Conservation (phyloP, 2,888 invertebrate genomes). For the Rotaria socialis region DNA sequence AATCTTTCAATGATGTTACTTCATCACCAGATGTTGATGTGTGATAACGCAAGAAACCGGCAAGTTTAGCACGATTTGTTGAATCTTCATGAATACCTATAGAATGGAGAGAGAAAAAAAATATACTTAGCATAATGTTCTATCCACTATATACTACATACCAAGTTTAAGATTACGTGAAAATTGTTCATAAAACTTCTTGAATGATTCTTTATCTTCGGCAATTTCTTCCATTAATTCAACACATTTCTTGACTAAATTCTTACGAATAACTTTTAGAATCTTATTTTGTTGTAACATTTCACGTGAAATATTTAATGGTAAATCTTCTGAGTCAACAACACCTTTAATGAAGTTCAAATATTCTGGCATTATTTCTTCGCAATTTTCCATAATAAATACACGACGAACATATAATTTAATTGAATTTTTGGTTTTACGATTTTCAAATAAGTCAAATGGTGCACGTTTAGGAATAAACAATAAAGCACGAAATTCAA, state of each 20-base stretch:
- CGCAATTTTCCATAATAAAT: slow-evolving; percentile 99
- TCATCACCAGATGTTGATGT: slow-evolving; percentile 93
- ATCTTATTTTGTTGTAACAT: slow-evolving; percentile 99
- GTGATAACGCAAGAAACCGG: slow-evolving; percentile 80
- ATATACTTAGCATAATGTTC: no score
- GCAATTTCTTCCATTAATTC: slow-evolving; percentile 91
- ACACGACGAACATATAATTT: slow-evolving; percentile 93
- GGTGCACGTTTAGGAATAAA: slow-evolving; percentile 88
- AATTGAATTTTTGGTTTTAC: slow-evolving; percentile 95
- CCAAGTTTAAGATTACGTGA: slow-evolving; percentile 84
- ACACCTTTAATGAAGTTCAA: slow-evolving; percentile 75
- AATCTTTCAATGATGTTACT: slow-evolving; percentile 84
- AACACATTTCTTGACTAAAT: slow-evolving; percentile 93
- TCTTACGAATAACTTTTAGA: slow-evolving; percentile 95
- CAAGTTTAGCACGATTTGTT: slow-evolving; percentile 81
- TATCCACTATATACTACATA: slow-evolving; percentile 55
- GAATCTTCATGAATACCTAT: slow-evolving; percentile 86
- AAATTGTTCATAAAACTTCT: slow-evolving; percentile 97
- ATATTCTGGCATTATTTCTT: slow-evolving; percentile 95
- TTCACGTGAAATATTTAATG: slow-evolving; percentile 96
- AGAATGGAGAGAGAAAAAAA: no score
- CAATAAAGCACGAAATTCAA: slow-evolving; percentile 86
- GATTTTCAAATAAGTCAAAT: slow-evolving; percentile 95
- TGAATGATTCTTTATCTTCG: slow-evolving; percentile 94
- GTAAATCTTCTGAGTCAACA: slow-evolving; percentile 96